Evolutionary conservation across 2,888 invertebrate species (phyloP), one percentile per base, ranked within the genome.

Genomic region (Hyppa rectilinea): DNA sequence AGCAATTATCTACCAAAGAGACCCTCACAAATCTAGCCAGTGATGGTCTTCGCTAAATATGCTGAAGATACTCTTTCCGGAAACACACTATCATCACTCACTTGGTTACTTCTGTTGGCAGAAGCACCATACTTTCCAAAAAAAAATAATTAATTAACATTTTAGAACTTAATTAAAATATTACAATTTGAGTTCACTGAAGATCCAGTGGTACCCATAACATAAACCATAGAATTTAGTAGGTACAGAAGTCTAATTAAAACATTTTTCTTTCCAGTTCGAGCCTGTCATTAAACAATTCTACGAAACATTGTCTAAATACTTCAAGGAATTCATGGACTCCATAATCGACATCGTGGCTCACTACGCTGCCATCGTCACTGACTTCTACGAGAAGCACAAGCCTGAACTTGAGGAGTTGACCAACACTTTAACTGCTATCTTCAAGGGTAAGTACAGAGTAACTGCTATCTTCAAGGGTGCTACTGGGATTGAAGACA

Each of bases 331-430:
- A 66, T 85, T 95, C 75, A 82, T 95, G 49, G 90, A 96, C 29
- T 92, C 95, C 0, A 79, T 93, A 0, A 84, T 96, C 45, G 94
- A 96, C 60, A 71, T 96, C 6, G 87, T 96, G 2, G 96, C 97
- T 0, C 93, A 96, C 70, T 93, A 96, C 78, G 82, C 96, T 3
- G 96, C 96, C 20, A 91, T 96, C 47, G 80, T 96, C 50, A 88
- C 96, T 0, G 95, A 96, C 83, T 93, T 97, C 88, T 90, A 97
- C 66, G 97, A 97, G 81, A 96, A 96, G 69, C 97, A 97, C 89
- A 97, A 97, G 90, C 96, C 96, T 20, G 97, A 97, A 83, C 92
- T 97, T 2, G 96, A 97, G 75, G 97, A 97, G 80, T 87, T 97
- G 5, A 93, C 96, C 55, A 95, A 96, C 64, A 91, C 94, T 0